A percentile compares a stretch with the other conserved stretches of the same genome.
Conservation (phyloP, 2,888 invertebrate species). For the Cheilosia scutellata region DNA sequence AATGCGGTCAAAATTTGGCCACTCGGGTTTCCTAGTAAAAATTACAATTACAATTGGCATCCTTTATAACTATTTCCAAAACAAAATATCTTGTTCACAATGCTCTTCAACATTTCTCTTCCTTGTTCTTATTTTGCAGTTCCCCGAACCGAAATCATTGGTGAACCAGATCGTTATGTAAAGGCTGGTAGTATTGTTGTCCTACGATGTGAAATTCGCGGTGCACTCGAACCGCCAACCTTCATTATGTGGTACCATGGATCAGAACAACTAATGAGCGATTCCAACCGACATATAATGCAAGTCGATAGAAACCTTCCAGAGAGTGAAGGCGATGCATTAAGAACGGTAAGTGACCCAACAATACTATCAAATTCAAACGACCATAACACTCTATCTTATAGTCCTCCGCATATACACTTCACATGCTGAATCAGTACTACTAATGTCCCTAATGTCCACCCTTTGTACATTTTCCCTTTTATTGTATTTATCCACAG, state of each 20-base stretch:
- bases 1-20: too few species aligned
- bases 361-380: not conserved
- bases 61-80: too few species aligned
- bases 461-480: slow-evolving; percentile 50
- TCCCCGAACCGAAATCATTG: slow-evolving; percentile 95
- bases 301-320: slow-evolving; percentile 83
- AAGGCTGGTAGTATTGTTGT: slow-evolving; percentile 95
- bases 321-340: slow-evolving; percentile 81
- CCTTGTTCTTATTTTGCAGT: slow-evolving; percentile 86
- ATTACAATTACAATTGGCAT: too few species aligned
- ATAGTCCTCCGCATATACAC: slow-evolving; percentile 20
- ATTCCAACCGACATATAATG: slow-evolving; percentile 83
- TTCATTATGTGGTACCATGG: slow-evolving; percentile 97
- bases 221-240: slow-evolving; percentile 95
- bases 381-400: slow-evolving; percentile 18
- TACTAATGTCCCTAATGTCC: slow-evolving; percentile 70
- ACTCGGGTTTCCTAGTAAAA: too few species aligned
- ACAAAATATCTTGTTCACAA: not conserved
- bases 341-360: slow-evolving; percentile 82
- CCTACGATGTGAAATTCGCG: slow-evolving; percentile 94
- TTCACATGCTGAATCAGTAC: slow-evolving; percentile 40
- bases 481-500: slow-evolving; percentile 77
- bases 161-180: slow-evolving; percentile 95
- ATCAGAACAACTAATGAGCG: slow-evolving; percentile 82
- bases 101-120: not conserved